A percentile compares a stretch with the other conserved stretches of the same genome.
Conservation (phyloP, 2,888 invertebrate species). For the Leptogaster cylindrica region DNA sequence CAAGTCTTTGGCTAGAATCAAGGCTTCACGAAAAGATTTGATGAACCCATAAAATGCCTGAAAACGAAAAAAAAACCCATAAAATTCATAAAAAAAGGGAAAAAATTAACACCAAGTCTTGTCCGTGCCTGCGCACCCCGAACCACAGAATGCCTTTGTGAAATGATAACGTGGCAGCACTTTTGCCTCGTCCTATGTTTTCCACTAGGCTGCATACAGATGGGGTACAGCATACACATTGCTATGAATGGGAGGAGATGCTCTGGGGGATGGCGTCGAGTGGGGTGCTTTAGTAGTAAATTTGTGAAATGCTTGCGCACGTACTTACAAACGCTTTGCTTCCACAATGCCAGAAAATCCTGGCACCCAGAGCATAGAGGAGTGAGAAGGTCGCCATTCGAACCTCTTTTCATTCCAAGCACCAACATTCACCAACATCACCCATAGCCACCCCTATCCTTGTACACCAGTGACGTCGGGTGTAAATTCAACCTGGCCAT, state of each 20-base stretch:
- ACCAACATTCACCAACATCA: too few species aligned
- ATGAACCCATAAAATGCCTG: constrained; percentile 34
- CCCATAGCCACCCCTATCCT: neutral
- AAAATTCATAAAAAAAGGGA: constrained; percentile 35
- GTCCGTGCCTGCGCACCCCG: neutral
- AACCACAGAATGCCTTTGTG: neutral
- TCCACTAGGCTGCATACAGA: constrained; percentile 36
- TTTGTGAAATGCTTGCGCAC: constrained; percentile 40
- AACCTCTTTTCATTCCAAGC: neutral
- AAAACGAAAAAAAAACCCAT: constrained; percentile 32
- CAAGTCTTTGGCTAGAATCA: constrained; percentile 15
- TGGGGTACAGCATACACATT: constrained; percentile 22
- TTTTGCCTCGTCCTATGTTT: constrained; percentile 26
- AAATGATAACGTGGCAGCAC: constrained; percentile 35
- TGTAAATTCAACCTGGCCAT: constrained; percentile 34
- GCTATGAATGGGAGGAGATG: constrained; percentile 9
- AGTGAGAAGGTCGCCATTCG: neutral
- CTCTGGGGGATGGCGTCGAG: neutral
- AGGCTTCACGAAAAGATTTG: constrained; percentile 26
- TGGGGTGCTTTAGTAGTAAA: constrained; percentile 35
- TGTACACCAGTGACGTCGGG: constrained; percentile 24
- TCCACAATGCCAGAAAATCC: neutral
- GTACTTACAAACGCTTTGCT: constrained; percentile 27
- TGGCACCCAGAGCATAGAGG: neutral
- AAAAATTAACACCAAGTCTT: constrained; percentile 31